Evolutionary conservation across 2,888 invertebrate species (phyloP), one percentile per base, ranked within the genome.

Genomic region (Polymixis lichenea): DNA sequence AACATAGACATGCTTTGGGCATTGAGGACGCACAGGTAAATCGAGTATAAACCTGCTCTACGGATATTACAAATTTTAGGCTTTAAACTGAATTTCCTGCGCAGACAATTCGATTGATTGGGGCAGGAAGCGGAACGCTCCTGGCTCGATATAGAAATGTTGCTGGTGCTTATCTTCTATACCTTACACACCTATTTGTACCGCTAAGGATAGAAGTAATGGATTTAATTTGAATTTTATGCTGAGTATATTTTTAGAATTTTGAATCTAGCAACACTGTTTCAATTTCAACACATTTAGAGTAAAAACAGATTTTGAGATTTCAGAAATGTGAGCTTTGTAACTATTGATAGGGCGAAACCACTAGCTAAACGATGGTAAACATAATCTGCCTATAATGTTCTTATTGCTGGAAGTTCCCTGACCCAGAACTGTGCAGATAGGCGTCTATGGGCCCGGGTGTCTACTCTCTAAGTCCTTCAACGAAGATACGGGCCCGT

Each of bases 61-160:
- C 86, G 84, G 84, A 89, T 83, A 87, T 88, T 81, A 77, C 81
- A 81, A 70, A 80, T 77, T 78, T 75, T 43, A 65, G 65, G 62
- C 71, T 83, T 75, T 68, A 55, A 84, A 80, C 69, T 77, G 82
- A 78, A 89, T 89, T 85, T 88, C 86, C 87, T 72, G 61, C 43
- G 69, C 75, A 88, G 89, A 89, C 89, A 83, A 88, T 85, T 89
- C 74, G 75, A 88, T 88, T 89, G 71, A 62, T 43, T 38, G 28
- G 46, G 69, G 51, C 72, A 71, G 83, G 79, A 73, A 75, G 69
- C 17, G 62, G 32, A 32, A 51, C 32, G 68, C 32, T 38, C 66
- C 32, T 77, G 62, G 15, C 38, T 70, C 22, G 3, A 28, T 49
- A 32, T 53, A 51, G 49, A 51, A 58, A 55, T 38, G 15, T 73